Percentiles rank a stretch among this genome's conserved stretches.
Conservation (phyloP, 2,888 invertebrate species). For the Netelia virgata region DNA sequence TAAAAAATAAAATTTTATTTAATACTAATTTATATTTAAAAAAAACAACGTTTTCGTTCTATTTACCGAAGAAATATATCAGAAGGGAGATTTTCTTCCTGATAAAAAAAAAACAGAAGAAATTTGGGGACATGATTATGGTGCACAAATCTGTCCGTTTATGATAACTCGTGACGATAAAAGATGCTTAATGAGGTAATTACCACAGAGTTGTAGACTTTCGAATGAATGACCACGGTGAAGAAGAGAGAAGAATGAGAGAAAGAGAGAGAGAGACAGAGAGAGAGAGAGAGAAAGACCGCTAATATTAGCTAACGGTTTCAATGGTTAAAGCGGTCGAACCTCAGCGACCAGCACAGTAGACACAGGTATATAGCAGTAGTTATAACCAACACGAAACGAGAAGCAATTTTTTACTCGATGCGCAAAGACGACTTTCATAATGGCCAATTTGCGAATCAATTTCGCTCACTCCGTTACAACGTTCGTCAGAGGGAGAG, state of each 20-base stretch:
- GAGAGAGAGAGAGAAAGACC: constrained; percentile 26
- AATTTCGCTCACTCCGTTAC: constrained; percentile 78
- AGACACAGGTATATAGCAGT: constrained; percentile 34
- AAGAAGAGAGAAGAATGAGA: background rate
- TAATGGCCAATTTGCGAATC: constrained; percentile 79
- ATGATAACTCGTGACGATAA: constrained; percentile 37
- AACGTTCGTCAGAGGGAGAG: constrained; percentile 69
- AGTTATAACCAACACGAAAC: constrained; percentile 53
- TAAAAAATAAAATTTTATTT: no score
- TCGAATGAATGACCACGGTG: constrained; percentile 44
- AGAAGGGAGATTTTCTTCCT: background rate
- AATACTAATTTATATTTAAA: background rate
- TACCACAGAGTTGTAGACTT: constrained; percentile 24
- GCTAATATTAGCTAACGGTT: constrained; percentile 67
- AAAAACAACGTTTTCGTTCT: background rate
- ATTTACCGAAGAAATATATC: background rate
- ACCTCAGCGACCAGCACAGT: constrained; percentile 38
- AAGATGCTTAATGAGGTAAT: constrained; percentile 23
- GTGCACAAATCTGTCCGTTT: constrained; percentile 24
- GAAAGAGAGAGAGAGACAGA: background rate
- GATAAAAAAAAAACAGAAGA: background rate
- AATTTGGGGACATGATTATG: constrained; percentile 1
- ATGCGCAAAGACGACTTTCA: constrained; percentile 70
- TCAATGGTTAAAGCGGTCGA: constrained; percentile 58
- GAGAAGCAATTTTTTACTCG: constrained; percentile 61